Evolutionary conservation across 2,888 invertebrate species (phyloP).

Genomic region (Peribatodes rhomboidaria): DNA sequence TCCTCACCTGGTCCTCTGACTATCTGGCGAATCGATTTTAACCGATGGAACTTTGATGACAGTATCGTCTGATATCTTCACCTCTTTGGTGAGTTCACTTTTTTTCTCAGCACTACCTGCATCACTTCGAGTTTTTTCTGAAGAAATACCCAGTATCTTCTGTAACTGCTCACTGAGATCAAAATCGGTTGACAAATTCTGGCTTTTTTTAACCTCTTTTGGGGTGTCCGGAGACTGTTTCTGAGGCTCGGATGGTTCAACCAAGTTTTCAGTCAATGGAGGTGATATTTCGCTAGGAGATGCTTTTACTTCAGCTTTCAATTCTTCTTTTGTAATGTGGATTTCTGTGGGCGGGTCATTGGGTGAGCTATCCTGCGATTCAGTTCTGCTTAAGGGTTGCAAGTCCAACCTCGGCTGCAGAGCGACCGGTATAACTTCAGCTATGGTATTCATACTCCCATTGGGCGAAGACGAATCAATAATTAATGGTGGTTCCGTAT

Average conservation of each 20-base stretch:
- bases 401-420: conserved; percentile 74
- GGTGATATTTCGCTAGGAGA: conserved; percentile 83
- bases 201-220: conserved; percentile 81
- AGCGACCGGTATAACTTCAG: conserved; percentile 78
- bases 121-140: conserved; percentile 77
- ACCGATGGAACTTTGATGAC: conserved; percentile 75
- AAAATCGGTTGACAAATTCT: conserved; percentile 82
- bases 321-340: conserved; percentile 71
- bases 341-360: conserved; percentile 82
- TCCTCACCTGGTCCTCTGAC: conserved; percentile 72
- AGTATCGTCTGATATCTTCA: conserved; percentile 75
- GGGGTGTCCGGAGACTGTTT: conserved; percentile 80
- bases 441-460: conserved; percentile 80
- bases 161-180: conserved; percentile 83
- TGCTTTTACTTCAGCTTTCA: conserved; percentile 69
- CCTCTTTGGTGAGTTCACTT: conserved; percentile 72
- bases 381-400: conserved; percentile 67
- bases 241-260: conserved; percentile 69
- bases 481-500: conserved; percentile 82
- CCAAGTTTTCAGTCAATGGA: conserved; percentile 67
- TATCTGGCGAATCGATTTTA: conserved; percentile 83
- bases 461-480: conserved; percentile 79
- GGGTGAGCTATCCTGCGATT: conserved; percentile 78
- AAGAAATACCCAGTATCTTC: conserved; percentile 81
- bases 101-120: conserved; percentile 68